phyloP scores from a whole-genome alignment of 2,797 vertebrate genomes.

The Anabacerthia variegaticeps region DNA sequence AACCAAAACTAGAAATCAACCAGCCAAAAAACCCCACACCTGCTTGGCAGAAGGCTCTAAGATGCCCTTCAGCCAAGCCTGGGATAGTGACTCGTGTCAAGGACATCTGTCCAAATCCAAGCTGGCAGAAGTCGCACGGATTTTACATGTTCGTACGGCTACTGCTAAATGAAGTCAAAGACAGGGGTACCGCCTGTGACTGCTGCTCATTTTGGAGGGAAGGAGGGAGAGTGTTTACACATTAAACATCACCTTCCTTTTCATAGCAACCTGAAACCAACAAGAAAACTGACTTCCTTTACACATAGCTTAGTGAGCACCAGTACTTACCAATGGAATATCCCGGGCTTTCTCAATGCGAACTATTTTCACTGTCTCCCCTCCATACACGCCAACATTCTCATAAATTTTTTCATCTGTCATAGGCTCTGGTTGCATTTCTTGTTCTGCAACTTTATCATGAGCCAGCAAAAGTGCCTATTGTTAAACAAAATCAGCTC shows the following conservation, averaged over 20 bases:
- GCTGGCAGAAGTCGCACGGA: neutral
- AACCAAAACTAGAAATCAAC: neutral
- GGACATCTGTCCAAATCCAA: neutral
- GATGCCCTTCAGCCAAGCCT: neutral
- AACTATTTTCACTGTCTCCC: constrained; percentile 95
- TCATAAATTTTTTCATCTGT: constrained; percentile 83
- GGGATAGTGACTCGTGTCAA: neutral
- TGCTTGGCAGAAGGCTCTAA: neutral
- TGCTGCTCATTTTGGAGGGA: neutral
- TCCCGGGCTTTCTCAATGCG: constrained; percentile 95
- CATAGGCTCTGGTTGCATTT: constrained; percentile 89
- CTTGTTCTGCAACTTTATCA: constrained; percentile 91
- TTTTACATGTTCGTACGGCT: neutral
- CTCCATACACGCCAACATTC: constrained; percentile 89
- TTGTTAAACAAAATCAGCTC: constrained; percentile 44
- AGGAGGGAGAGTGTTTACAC: neutral
- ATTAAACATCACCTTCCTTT: neutral
- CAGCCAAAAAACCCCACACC: neutral
- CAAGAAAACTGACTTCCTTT: neutral
- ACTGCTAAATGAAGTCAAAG: neutral
- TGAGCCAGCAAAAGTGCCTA: constrained; percentile 92
- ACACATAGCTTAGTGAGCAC: neutral
- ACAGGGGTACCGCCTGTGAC: neutral
- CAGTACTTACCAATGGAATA: constrained; percentile 89
- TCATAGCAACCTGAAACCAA: neutral